Percentiles rank a stretch among this genome's conserved stretches.
These are phyloP conservation scores for Carapus acus DNA, from an alignment of 2,797 vertebrate genomes.

Conservation along the genomic window DNA sequence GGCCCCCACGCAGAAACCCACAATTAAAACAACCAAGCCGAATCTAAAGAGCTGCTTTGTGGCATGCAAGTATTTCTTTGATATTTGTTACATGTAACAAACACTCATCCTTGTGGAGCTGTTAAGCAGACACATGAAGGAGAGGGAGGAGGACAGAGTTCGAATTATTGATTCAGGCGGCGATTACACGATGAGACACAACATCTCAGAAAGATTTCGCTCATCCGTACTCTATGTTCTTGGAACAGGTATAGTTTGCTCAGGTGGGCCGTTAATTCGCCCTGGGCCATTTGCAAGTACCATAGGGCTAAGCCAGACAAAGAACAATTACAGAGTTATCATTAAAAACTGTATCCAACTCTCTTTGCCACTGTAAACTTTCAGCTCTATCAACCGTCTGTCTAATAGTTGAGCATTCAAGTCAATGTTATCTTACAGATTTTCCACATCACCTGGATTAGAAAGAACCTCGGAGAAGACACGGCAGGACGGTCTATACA, in stretches of 20 bases:
- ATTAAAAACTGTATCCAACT: constrained; percentile 18
- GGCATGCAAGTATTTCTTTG: background rate
- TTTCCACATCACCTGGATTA: too few relatives aligned
- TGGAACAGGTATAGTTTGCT: constrained; percentile 16
- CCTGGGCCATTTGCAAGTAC: constrained; percentile 34
- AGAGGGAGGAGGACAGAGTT: too few relatives aligned
- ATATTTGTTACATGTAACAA: background rate
- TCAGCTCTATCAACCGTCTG: too few relatives aligned
- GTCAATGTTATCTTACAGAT: too few relatives aligned
- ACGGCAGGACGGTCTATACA: too few relatives aligned
- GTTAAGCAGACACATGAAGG: background rate
- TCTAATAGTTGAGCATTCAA: too few relatives aligned
- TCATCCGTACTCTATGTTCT: constrained; percentile 13
- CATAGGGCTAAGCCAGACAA: constrained; percentile 21
- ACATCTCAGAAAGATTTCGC: constrained; percentile 14
- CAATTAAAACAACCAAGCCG: constrained; percentile 1
- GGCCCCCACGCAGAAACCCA: constrained; percentile 5
- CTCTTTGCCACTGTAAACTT: constrained; percentile 15
- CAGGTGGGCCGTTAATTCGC: constrained; percentile 7
- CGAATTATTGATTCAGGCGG: constrained; percentile 14
- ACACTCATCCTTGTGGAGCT: background rate
- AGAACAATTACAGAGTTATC: constrained; percentile 43
- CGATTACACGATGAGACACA: constrained; percentile 11
- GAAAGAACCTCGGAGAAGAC: too few relatives aligned
- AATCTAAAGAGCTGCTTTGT: too few relatives aligned